A percentile compares a stretch with the other conserved stretches of the same genome.
phyloP scores from a whole-genome alignment of 2,888 invertebrate genomes.

The Craniophora ligustri region DNA sequence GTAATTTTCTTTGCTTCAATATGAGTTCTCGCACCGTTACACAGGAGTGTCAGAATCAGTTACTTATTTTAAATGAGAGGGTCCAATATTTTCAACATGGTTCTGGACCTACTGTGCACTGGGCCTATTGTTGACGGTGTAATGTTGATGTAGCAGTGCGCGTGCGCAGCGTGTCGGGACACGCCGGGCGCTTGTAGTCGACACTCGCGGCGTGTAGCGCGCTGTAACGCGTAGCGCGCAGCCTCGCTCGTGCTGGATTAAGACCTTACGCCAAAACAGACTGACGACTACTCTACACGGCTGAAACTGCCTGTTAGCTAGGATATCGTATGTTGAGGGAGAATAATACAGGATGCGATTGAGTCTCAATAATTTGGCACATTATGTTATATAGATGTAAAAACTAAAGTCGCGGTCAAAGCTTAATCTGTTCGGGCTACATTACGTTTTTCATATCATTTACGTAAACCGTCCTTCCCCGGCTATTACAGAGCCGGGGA shows the following conservation, averaged over 20 bases:
- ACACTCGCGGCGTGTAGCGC: constrained; percentile 28
- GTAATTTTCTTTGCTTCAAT: no score
- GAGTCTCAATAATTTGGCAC: no score
- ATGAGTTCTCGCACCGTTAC: no score
- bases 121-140: background rate
- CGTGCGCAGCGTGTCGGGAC: constrained; percentile 28
- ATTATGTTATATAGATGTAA: no score
- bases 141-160: no score
- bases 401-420: background rate
- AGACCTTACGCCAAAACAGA: constrained; percentile 8
- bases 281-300: no score
- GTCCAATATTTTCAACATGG: no score
- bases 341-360: no score
- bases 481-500: background rate
- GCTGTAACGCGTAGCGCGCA: constrained; percentile 3
- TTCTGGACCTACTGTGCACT: background rate
- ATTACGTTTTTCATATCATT: constrained; percentile 7
- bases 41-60: no score
- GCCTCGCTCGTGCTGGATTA: constrained; percentile 15
- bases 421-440: background rate
- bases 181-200: constrained; percentile 28
- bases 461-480: background rate
- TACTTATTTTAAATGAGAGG: no score
- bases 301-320: no score
- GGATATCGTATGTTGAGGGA: background rate